Percentiles rank a stretch among this genome's conserved stretches.
phyloP scores from a whole-genome alignment of 2,888 invertebrate genomes.

The Mimumesa dahlbomi region DNA sequence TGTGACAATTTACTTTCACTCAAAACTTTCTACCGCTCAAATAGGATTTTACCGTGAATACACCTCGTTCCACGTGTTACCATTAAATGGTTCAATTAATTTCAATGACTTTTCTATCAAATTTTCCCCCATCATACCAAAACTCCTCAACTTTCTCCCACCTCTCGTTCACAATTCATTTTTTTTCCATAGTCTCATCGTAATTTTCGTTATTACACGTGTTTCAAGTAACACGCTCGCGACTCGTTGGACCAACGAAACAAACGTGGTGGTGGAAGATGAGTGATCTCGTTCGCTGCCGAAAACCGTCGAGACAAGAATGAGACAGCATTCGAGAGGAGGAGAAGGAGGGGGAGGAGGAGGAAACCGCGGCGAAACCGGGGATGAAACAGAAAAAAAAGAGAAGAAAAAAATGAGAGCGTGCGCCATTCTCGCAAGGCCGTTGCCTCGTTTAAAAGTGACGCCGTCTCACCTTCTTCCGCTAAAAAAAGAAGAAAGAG shows the following conservation, averaged over 20 bases:
- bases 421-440: constrained; percentile 46
- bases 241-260: not conserved
- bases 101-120: no score
- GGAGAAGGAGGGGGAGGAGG: not conserved
- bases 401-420: constrained; percentile 25
- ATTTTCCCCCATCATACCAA: no score
- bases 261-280: not conserved
- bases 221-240: no score
- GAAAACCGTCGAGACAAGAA: constrained; percentile 37
- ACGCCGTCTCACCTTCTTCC: constrained; percentile 47
- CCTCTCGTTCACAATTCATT: no score
- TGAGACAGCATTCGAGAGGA: constrained; percentile 31
- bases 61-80: not conserved
- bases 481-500: constrained; percentile 8
- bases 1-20: constrained; percentile 12
- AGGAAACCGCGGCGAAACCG: not conserved
- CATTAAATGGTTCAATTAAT: not conserved
- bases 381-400: constrained; percentile 5
- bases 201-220: no score
- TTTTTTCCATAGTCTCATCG: no score
- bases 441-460: constrained; percentile 53
- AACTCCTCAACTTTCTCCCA: no score
- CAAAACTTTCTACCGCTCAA: no score
- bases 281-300: constrained; percentile 10
- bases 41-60: not conserved